Evolutionary conservation across 92 coral and sea anemone genomes (phyloP), one percentile per base, ranked within the genome.

Genomic region (Epizoanthus stellaris): DNA sequence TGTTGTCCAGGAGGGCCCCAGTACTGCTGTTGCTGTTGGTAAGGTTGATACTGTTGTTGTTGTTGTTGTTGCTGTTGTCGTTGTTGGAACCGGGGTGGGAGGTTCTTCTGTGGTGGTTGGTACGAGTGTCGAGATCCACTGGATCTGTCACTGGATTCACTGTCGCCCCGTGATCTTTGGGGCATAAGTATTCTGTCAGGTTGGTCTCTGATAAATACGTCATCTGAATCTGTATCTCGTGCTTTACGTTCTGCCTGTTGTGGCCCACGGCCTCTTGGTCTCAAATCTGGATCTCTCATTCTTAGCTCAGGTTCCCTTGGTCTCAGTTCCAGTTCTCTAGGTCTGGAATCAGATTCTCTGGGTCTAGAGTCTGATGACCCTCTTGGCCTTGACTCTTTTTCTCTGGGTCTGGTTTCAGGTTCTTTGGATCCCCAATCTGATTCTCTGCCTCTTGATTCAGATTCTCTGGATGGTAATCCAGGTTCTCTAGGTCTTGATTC

Each of bases 71-170:
- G 91, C 53, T 86, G 95, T 23, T 85, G 92, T 66, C 90, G 93
- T 58, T 92, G 93, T 76, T 92, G 95, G 62, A 94, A 94, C 13
- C 98, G 87, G 65, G 98, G 98, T 57, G 98, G 98, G 65, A 94
- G 81, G 63, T 89, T 92, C 71, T 92, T 89, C 60, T 89, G 92
- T 69, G 83, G 91, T 65, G 91, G 91, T 76, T 86, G 91, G 87
- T 88, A 91, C 49, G 92, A 80, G 39, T 95, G 90, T 0, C 95
- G 85, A 30, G 87, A 49, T 61, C 89, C 92, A 59, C 90, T 65
- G 13, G 92, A 89, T 8, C 86, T 82, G 75, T 94, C 98, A 83
- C 98, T 94, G 0, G 98, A 94, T 23, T 94, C 98, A 49, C 98
- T 94, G 86, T 94, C 98, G 39, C 88, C 89, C 73, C 98, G 84